Conservation (phyloP, 2,113 vertebrate species). For the Gasterosteus aculeatus region DNA sequence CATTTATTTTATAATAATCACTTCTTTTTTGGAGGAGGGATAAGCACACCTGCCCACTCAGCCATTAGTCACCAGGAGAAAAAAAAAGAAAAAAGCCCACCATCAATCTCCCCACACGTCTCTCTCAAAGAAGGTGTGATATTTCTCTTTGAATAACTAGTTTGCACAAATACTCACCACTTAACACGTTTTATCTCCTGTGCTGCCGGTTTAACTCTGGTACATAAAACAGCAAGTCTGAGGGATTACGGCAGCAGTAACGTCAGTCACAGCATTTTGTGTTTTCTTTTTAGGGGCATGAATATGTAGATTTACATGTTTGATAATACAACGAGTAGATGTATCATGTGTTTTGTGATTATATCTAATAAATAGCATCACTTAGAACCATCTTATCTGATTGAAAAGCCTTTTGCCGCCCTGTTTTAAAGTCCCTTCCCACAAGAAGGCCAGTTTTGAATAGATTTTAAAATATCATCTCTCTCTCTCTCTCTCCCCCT, state of each 20-base stretch:
- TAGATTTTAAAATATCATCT: neutral
- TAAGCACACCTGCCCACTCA: conserved; percentile 49
- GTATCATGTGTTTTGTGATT: conserved; percentile 9
- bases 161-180: neutral
- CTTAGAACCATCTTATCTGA: neutral
- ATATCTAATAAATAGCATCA: conserved; percentile 7
- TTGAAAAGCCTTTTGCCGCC: neutral
- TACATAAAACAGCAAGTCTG: conserved; percentile 40
- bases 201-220: conserved; percentile 22
- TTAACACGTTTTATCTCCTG: conserved; percentile 19
- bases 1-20: neutral
- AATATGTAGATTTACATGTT: neutral
- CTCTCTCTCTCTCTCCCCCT: neutral
- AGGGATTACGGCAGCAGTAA: conserved; percentile 13
- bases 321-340: conserved; percentile 1
- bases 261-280: conserved; percentile 18
- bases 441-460: neutral
- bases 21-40: conserved; percentile 1
- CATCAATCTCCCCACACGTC: conserved; percentile 11
- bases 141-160: conserved; percentile 15
- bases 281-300: conserved; percentile 7
- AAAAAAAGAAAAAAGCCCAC: neutral
- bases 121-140: conserved; percentile 19
- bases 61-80: conserved; percentile 31
- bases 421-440: conserved; percentile 1